Base-by-base conservation (phyloP, 2,888 invertebrate genomes). In the Cataglyphis altisquamis region DNA sequence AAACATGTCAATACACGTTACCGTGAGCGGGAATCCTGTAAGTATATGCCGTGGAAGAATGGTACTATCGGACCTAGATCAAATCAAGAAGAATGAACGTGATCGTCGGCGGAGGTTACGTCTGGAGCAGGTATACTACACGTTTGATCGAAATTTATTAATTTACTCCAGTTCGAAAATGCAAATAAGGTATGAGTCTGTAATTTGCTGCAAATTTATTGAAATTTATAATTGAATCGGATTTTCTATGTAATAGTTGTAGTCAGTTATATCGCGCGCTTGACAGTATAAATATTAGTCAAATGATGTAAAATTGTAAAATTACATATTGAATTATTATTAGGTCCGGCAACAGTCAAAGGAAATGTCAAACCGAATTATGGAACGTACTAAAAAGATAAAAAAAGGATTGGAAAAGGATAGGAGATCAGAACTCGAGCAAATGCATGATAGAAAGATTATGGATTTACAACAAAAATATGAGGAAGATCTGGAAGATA, bases 271-370 rank as follows among this genome's bases (percentile, higher is more conserved):
- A 9, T 83, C 15, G 8, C 5, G 8, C 3, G 3, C 3, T n/a
- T 64, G 62, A 15, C 25, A 25, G 36, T 55, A 45, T 45, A 45
- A 77, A 77, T 55, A 36, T 77, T 41, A 52, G 21, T 70, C 10
- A 63, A 70, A 29, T 64, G n/a, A 57, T 70, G 45, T 78, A 25
- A 72, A 41, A 60, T 78, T 64, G 4, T 25, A 64, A 77, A 64
- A 52, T 82, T 3, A 21, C 12, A 25, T 25, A n/a, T 67, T 52
- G 15, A 72, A 32, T n/a, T 25, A 25, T 84, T 78, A 32, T 18
- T 25, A 96, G 96, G 96, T 96, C 52, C 95, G 97, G 36, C 96
- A 96, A 87, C 96, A 96, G 90, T 96, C 96, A 0, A 97, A 96
- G 90, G 95, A 96, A 87, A 95, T 97, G 87, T 96, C 97, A 0